A percentile compares a stretch with the other conserved stretches of the same genome.
Conservation (phyloP, 2,113 vertebrate genomes). For the Trichechus manatus region DNA sequence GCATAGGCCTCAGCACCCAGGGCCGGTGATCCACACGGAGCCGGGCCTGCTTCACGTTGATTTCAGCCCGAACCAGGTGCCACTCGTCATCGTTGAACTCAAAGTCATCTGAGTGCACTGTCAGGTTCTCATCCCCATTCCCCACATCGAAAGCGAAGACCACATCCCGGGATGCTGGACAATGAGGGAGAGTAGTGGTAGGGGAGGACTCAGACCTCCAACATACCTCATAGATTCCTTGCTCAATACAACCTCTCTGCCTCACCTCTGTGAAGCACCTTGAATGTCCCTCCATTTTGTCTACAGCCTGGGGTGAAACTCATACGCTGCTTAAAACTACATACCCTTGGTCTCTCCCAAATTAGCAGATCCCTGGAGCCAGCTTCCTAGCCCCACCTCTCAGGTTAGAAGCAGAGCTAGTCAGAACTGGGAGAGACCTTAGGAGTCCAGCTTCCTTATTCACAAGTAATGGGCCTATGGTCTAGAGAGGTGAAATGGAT, state of each 20-base stretch:
- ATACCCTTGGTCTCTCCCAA: fast-evolving
- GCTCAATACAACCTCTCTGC: not conserved
- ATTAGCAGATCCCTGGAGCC: not conserved
- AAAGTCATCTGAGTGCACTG: conserved; percentile 88
- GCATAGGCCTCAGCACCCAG: conserved; percentile 92
- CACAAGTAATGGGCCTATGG: not conserved
- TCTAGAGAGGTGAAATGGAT: not conserved
- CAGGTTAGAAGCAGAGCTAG: not conserved
- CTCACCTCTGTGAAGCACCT: not conserved
- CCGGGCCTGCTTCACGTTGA: conserved; percentile 95
- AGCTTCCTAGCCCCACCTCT: not conserved
- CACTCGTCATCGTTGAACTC: conserved; percentile 96
- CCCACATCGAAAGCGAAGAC: conserved; percentile 95
- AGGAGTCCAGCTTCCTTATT: not conserved
- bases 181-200: fast-evolving
- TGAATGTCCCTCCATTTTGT: not conserved
- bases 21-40: conserved; percentile 97
- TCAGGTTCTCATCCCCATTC: conserved; percentile 95
- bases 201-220: not conserved
- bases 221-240: not conserved
- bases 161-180: conserved; percentile 92
- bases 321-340: not conserved
- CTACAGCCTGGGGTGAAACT: not conserved
- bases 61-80: conserved; percentile 97
- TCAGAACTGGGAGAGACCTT: not conserved